Evolutionary conservation across 2,888 invertebrate species (phyloP), one percentile per base, ranked within the genome.

Genomic region (Troilus luridus): DNA sequence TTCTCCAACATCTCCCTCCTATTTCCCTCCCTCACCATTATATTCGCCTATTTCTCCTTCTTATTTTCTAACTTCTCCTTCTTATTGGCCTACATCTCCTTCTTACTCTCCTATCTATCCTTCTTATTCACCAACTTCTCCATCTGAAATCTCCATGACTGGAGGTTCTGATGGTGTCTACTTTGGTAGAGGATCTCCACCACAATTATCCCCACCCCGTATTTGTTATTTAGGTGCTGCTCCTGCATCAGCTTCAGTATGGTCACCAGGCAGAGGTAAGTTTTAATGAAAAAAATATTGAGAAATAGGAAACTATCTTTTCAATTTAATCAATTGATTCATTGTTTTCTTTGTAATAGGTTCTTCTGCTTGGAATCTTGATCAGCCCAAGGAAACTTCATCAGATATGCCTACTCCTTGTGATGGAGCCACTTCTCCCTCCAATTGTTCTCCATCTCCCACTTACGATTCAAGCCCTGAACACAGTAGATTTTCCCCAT

Each of bases 391-490:
- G 85, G 96, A 97, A 0, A 97, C 90, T 97, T 0, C 96, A 96
- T 0, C 97, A 96, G 7, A 59, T 97, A 97, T 0, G 96, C 96
- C 92, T 98, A 96, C 97, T 0, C 97, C n/a, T n/a, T n/a, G n/a
- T n/a, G n/a, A n/a, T n/a, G n/a, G n/a, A n/a, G n/a, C n/a, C n/a
- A n/a, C n/a, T n/a, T n/a, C 97, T 0, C 96, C 96, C 91, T 95
- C 96, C 92, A 96, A 97, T 92, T 95, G 95, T 24, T 96, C 96
- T 8, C 95, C 95, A 99, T 99, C 95, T 99, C 99, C n/a, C 99
- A 99, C 6, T 98, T 98, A 41, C 41, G 41, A 41, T 0, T 97
- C 97, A 96, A 97, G 97, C 5, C 97, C 98, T 0, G 96, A 96
- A 93, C 92, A 91, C 19, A 92, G 92, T 19, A 27, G 90, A n/a